Evolutionary conservation across 2,888 invertebrate genomes (phyloP).

Genomic region (Eilema sororculum): DNA sequence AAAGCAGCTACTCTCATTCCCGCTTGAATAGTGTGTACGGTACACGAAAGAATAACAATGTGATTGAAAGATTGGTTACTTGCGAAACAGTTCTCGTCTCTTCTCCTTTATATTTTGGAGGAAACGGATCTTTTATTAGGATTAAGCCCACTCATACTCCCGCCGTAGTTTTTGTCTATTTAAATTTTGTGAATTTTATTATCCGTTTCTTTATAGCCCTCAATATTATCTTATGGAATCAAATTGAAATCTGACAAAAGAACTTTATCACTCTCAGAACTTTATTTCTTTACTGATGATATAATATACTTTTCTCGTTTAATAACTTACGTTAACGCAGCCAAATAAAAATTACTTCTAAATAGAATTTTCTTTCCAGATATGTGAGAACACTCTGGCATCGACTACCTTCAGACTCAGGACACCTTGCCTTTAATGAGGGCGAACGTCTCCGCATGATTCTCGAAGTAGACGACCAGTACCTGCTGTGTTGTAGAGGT

Average conservation of each 20-base stretch:
- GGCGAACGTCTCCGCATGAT: conserved; percentile 91
- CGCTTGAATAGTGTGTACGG: background rate
- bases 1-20: background rate
- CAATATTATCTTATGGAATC: too few relatives aligned
- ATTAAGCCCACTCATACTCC: background rate
- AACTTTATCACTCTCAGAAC: too few relatives aligned
- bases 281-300: too few relatives aligned
- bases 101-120: background rate
- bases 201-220: too few relatives aligned
- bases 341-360: background rate
- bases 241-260: too few relatives aligned
- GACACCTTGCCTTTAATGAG: conserved; percentile 92
- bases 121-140: background rate
- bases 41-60: background rate
- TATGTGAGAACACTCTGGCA: conserved; percentile 92
- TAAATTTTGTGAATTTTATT: too few relatives aligned
- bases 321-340: too few relatives aligned
- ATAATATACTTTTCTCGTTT: too few relatives aligned
- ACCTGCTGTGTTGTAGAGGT: conserved; percentile 91
- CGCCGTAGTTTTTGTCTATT: too few relatives aligned
- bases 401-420: conserved; percentile 91
- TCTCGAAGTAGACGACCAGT: conserved; percentile 91
- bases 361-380: conserved; percentile 63
- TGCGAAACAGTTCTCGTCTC: background rate
- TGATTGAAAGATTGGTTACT: background rate